Conservation (phyloP, 2,888 invertebrate species). For the Lagria hirta region DNA sequence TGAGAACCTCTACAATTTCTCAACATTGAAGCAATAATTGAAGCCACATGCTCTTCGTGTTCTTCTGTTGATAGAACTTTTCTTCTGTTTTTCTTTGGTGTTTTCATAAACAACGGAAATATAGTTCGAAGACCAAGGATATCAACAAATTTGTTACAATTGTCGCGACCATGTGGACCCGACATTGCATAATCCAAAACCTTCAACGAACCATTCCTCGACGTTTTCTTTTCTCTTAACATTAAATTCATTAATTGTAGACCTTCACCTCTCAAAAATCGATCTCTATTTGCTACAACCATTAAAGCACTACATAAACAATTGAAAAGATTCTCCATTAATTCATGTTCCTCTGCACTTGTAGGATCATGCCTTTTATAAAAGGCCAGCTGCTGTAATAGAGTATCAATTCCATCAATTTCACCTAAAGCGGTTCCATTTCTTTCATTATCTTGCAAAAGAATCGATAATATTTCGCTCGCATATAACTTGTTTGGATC, state of each 20-base stretch:
- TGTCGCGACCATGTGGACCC: constrained; percentile 89
- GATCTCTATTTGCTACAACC: constrained; percentile 83
- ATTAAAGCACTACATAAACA: constrained; percentile 92
- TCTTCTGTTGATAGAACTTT: constrained; percentile 79
- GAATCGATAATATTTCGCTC: constrained; percentile 93
- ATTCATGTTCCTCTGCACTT: constrained; percentile 91
- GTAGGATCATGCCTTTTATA: constrained; percentile 94
- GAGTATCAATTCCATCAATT: constrained; percentile 92
- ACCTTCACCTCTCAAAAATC: constrained; percentile 95
- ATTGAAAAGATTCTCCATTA: constrained; percentile 99
- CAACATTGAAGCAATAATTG: constrained; percentile 90
- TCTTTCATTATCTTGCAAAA: constrained; percentile 86
- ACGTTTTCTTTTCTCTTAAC: constrained; percentile 96
- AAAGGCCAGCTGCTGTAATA: constrained; percentile 91
- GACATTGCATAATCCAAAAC: constrained; percentile 97
- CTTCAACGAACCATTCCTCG: constrained; percentile 93
- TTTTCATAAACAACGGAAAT: constrained; percentile 99
- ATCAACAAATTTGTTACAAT: constrained; percentile 97
- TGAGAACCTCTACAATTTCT: constrained; percentile 91
- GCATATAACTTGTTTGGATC: constrained; percentile 94
- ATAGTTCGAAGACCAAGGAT: constrained; percentile 94
- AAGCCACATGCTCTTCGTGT: constrained; percentile 93
- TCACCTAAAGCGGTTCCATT: constrained; percentile 84
- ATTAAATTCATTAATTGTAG: constrained; percentile 99
- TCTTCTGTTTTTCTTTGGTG: constrained; percentile 82